Percentiles rank a stretch among this genome's conserved stretches.
Conservation (phyloP, 2,113 vertebrate species). For the Oceanodroma tethys region DNA sequence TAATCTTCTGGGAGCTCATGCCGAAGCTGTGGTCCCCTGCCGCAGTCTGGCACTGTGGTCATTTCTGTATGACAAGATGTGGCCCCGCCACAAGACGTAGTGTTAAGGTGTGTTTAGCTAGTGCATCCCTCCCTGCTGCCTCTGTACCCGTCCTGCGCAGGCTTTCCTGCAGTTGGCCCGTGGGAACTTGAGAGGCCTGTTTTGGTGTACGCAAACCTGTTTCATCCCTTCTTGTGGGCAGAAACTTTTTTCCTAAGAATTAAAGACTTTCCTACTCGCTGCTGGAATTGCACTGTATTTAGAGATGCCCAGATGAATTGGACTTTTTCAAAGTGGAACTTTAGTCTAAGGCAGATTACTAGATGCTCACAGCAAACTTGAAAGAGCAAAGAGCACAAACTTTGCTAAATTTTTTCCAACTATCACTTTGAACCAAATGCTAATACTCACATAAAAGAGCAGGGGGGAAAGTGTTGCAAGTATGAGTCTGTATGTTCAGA, state of each 20-base stretch:
- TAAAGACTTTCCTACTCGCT: not conserved
- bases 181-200: not conserved
- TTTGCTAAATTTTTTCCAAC: not conserved
- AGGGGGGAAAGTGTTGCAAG: not conserved
- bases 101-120: not conserved
- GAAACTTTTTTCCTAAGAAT: not conserved
- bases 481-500: not conserved
- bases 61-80: not conserved
- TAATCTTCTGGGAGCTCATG: not conserved
- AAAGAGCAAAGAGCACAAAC: not conserved
- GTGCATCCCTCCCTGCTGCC: not conserved
- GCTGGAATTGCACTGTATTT: not conserved
- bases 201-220: not conserved
- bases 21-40: not conserved
- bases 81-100: fast-evolving
- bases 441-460: not conserved
- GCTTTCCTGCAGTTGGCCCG: not conserved
- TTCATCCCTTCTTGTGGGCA: not conserved
- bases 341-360: not conserved
- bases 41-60: fast-evolving
- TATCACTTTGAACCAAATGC: not conserved
- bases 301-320: not conserved
- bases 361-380: not conserved
- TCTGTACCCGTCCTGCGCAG: fast-evolving
- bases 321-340: not conserved